These are phyloP conservation scores for Mercenaria mercenaria DNA, from an alignment of 1,140 invertebrate species.

Conservation along the genomic window DNA sequence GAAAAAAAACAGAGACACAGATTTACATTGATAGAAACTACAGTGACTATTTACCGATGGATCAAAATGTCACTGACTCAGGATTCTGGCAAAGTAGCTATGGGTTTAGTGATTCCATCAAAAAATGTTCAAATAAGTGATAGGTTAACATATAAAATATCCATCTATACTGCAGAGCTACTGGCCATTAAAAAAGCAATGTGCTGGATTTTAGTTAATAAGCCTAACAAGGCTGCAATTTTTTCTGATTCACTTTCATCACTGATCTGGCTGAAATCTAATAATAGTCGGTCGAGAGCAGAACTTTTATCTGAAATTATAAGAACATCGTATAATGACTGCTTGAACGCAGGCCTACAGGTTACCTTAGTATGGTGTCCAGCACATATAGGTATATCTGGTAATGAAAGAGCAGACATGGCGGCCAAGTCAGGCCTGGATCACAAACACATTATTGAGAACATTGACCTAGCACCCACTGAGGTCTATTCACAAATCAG, in stretches of 20 bases:
- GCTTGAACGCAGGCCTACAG: neutral
- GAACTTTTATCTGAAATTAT: neutral
- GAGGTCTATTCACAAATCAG: neutral
- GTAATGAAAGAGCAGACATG: neutral
- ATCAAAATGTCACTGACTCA: neutral
- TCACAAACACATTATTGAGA: neutral
- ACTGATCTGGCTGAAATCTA: neutral
- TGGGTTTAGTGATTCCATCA: neutral
- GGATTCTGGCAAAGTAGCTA: too few relatives aligned
- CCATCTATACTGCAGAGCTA: conserved; percentile 13
- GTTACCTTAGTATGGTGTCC: neutral
- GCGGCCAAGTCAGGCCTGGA: neutral
- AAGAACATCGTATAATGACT: neutral
- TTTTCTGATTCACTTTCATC: conserved; percentile 21
- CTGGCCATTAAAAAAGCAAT: neutral
- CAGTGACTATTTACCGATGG: conserved; percentile 16
- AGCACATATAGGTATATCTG: neutral
- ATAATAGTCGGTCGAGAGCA: conserved; percentile 4
- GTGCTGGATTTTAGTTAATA: neutral
- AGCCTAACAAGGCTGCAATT: neutral
- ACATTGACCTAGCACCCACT: neutral
- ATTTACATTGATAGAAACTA: too few relatives aligned
- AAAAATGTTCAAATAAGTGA: neutral
- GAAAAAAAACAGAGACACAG: too few relatives aligned
- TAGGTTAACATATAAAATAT: neutral